Conservation (phyloP, 2,797 vertebrate species). For the Adrianichthys oophorus region DNA sequence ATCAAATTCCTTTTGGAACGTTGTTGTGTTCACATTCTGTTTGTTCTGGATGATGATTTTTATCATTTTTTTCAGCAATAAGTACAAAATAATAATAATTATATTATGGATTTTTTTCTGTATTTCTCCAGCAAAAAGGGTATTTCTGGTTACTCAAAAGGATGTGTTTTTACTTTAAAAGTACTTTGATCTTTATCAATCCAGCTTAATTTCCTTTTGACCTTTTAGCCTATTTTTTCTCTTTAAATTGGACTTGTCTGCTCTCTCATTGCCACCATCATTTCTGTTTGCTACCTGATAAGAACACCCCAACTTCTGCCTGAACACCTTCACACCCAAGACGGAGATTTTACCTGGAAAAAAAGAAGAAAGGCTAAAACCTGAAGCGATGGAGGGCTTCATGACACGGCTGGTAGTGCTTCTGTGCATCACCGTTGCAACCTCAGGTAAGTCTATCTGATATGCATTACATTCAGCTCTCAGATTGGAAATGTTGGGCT, state of each 20-base stretch:
- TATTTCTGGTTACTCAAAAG: no score
- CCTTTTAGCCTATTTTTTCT: conserved; percentile 36
- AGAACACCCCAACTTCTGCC: conserved; percentile 36
- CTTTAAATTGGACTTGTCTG: conserved; percentile 47
- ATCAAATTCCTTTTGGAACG: conserved; percentile 23
- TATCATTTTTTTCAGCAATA: no score
- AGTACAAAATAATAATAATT: no score
- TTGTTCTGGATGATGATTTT: no score
- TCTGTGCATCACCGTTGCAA: conserved; percentile 47
- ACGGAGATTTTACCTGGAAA: conserved; percentile 28
- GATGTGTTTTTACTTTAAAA: no score
- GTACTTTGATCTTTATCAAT: conserved; percentile 11
- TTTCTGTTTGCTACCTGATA: conserved; percentile 33
- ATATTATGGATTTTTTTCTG: no score
- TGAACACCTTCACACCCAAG: conserved; percentile 32
- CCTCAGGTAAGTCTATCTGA: conserved; percentile 62
- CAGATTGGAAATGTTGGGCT: not conserved
- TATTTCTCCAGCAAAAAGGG: no score
- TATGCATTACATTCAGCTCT: conserved; percentile 6
- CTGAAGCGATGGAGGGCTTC: conserved; percentile 62
- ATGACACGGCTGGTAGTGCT: conserved; percentile 40
- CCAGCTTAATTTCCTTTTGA: conserved; percentile 18
- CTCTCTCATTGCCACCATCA: conserved; percentile 37
- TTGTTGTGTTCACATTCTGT: not conserved
- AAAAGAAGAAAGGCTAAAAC: conserved; percentile 6